Percentiles rank a stretch among this genome's conserved stretches.
phyloP scores from a whole-genome alignment of 1,140 invertebrate genomes.

The Sitobion miscanthi region DNA sequence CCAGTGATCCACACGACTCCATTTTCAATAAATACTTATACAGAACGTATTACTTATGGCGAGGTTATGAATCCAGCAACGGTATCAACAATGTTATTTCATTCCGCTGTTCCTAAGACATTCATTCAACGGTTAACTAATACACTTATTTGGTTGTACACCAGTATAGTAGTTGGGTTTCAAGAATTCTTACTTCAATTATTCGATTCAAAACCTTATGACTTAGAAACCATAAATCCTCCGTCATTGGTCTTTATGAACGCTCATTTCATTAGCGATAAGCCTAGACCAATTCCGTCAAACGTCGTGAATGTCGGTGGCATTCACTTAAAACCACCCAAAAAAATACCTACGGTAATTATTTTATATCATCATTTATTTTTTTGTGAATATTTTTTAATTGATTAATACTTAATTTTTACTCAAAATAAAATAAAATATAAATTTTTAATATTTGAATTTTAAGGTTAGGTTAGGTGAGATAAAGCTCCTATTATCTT shows the following conservation, averaged over 20 bases:
- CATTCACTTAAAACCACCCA: slow-evolving; percentile 60
- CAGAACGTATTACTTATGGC: neutral
- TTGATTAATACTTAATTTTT: too few species aligned
- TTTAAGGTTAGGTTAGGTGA: too few species aligned
- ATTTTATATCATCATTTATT: too few species aligned
- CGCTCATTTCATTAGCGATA: slow-evolving; percentile 59
- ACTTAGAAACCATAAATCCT: neutral
- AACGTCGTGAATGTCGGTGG: slow-evolving; percentile 61
- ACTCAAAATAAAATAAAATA: too few species aligned
- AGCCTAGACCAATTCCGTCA: slow-evolving; percentile 59
- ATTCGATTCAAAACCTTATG: neutral
- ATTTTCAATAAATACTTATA: neutral
- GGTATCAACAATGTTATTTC: neutral
- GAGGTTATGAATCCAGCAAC: neutral
- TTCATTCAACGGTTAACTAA: too few species aligned
- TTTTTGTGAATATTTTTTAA: too few species aligned
- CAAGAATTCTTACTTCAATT: neutral
- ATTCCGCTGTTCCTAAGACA: too few species aligned
- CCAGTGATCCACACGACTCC: neutral
- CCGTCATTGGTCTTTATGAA: slow-evolving; percentile 62
- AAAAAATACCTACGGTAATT: slow-evolving; percentile 59
- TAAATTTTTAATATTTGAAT: too few species aligned
- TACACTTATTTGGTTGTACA: too few species aligned
- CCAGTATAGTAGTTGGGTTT: neutral
- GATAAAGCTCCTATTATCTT: too few species aligned